Conservation (phyloP, 2,113 vertebrate species). For the Otus sunia region DNA sequence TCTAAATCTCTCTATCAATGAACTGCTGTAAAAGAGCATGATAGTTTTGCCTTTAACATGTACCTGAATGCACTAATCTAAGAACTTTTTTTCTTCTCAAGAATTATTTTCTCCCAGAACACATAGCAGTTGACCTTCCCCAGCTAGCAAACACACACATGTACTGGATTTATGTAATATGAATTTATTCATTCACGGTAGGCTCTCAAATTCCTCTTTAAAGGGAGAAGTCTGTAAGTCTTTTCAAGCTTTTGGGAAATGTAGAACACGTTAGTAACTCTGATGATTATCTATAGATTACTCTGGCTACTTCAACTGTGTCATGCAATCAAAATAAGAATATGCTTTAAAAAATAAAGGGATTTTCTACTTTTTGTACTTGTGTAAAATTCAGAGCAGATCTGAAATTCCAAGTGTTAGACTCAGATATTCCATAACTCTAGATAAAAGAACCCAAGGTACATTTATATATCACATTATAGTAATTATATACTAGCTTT, state of each 20-base stretch:
- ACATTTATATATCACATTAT: not conserved
- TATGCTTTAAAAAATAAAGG: not conserved
- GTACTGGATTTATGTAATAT: not conserved
- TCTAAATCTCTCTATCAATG: not conserved
- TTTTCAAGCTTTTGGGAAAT: not conserved
- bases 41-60: not conserved
- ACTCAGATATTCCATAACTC: not conserved
- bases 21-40: not conserved
- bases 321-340: not conserved
- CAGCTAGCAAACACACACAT: not conserved
- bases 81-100: not conserved
- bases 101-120: not conserved
- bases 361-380: not conserved
- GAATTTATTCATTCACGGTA: not conserved
- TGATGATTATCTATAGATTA: not conserved
- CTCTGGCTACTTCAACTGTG: not conserved
- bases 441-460: not conserved
- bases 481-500: not conserved
- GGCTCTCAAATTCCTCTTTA: not conserved
- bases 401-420: not conserved
- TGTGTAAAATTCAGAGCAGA: not conserved
- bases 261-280: not conserved
- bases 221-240: not conserved
- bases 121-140: not conserved
- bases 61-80: not conserved